Conservation (phyloP, 2,797 vertebrate genomes). For the Sandelia bainsii region DNA sequence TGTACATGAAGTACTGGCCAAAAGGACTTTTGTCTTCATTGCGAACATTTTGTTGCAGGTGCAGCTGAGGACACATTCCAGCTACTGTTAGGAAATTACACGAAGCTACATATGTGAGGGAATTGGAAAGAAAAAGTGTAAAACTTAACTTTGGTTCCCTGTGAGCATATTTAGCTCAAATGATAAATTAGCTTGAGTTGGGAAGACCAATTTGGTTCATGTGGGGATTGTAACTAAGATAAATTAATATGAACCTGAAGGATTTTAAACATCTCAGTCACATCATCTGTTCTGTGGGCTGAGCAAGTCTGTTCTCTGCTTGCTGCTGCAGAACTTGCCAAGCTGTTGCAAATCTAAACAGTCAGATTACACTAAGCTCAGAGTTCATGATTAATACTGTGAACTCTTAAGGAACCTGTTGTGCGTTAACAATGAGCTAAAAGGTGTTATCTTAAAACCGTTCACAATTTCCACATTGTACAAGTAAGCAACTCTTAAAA, state of each 20-base stretch:
- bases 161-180: no score
- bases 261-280: not conserved
- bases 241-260: not conserved
- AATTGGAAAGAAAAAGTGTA: not conserved
- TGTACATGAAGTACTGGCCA: not conserved
- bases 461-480: constrained; percentile 24
- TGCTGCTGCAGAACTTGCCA: not conserved
- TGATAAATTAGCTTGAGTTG: not conserved
- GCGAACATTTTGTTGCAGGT: constrained; percentile 6
- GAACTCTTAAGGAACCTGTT: not conserved
- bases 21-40: not conserved
- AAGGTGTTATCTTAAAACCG: constrained; percentile 21
- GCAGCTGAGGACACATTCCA: not conserved
- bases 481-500: constrained; percentile 3
- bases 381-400: constrained; percentile 18
- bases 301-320: constrained; percentile 1
- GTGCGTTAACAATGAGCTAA: constrained; percentile 9
- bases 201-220: not conserved
- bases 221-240: not conserved
- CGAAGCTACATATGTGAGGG: not conserved
- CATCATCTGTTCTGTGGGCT: not conserved
- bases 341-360: constrained; percentile 11
- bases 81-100: not conserved
- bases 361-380: constrained; percentile 17
- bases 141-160: no score